Evolutionary conservation across 2,113 vertebrate species (phyloP), one percentile per base, ranked within the genome.

Genomic region (Zapornia atra): DNA sequence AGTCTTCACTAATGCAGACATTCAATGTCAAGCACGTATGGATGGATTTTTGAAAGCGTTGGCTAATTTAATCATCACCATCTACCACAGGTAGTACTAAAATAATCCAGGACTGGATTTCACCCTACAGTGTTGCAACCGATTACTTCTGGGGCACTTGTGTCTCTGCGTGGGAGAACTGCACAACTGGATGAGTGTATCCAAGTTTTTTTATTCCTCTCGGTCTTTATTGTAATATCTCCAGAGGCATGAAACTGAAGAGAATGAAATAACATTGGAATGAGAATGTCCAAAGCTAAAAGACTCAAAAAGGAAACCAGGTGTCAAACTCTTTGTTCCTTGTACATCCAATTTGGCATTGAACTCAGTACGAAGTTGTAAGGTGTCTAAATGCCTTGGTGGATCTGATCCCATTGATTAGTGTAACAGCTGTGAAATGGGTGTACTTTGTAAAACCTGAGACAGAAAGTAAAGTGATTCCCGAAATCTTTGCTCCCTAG

Each of bases 31-130:
- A 59, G 64, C 60, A 63, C 33, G 9, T 70, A 54, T 20, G 15
- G 20, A 51, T 57, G 36, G 28, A 61, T 81, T 92, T 90, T 86
- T 40, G 34, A 68, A 85, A 70, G 15, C 4, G 0, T 48, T 82
- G 71, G 25, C 15, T 82, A 83, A 73, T 93, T 83, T 70, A 82
- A 70, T 90, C 29, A 61, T 70, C 44, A 42, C 29, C 76, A 79
- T 26, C 50, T 79, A 42, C 38, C n/a, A 48, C 24, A 29, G 34
- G 29, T 70, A 10, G 1, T 0, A 0, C 36, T 76, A 53, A 86
- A 1, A 44, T 36, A 88, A 86, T 75, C 10, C 40, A 21, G 60
- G 21, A 25, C 4, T 83, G 31, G 22, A 65, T 93, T 92, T 92
- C 12, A 86, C 34, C 42, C 59, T 76, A 1, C 11, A 24, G 12